These are phyloP conservation scores for Sander lucioperca DNA, from an alignment of 2,113 vertebrate species.

Conservation along the genomic window DNA sequence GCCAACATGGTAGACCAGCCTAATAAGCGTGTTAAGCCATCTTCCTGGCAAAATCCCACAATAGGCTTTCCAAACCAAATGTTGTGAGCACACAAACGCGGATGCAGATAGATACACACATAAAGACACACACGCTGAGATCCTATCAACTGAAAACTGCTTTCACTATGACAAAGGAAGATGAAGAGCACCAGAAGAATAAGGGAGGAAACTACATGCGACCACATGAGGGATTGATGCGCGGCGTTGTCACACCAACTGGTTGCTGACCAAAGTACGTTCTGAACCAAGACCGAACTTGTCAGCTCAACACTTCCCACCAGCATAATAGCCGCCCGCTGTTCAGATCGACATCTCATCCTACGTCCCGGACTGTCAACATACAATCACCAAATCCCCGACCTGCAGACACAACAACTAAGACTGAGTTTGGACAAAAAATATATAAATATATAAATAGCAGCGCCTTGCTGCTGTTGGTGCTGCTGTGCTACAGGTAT, in stretches of 20 bases:
- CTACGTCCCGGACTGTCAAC: background rate
- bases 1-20: conserved; percentile 53
- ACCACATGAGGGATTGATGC: background rate
- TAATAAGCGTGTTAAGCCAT: conserved; percentile 80
- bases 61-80: conserved; percentile 82
- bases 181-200: conserved; percentile 42
- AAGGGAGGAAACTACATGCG: background rate
- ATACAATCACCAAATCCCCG: background rate
- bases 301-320: background rate
- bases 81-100: background rate
- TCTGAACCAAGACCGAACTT: background rate
- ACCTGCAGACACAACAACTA: background rate
- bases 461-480: background rate
- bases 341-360: background rate
- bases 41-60: conserved; percentile 84
- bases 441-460: too few species aligned
- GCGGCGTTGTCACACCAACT: background rate
- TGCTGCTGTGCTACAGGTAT: background rate
- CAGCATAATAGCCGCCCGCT: background rate
- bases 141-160: conserved; percentile 84
- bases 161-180: conserved; percentile 79
- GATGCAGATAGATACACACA: background rate
- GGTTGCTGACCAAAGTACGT: background rate
- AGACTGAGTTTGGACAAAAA: background rate
- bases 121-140: conserved; percentile 57